Conservation (phyloP, 2,888 invertebrate species). For the Amphipoea lucens region DNA sequence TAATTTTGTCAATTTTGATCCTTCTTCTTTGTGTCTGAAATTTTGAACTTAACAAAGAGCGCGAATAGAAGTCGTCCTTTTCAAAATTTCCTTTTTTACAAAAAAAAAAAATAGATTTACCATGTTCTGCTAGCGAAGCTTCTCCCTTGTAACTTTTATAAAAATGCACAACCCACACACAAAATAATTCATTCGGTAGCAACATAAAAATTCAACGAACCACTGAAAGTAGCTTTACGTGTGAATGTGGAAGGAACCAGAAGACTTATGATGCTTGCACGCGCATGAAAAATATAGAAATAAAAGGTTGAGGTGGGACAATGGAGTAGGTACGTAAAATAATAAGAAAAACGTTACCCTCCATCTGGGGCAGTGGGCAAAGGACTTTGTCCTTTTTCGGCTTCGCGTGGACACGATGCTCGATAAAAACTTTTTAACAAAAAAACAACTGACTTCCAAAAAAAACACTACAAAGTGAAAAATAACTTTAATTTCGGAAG, state of each 20-base stretch:
- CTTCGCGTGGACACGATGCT: too few species aligned
- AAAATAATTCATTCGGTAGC: conserved; percentile 9
- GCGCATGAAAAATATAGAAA: conserved; percentile 13
- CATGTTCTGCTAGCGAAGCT: background rate
- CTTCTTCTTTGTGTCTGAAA: too few species aligned
- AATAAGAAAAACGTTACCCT: background rate
- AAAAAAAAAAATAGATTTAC: too few species aligned
- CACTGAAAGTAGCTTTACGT: conserved; percentile 15
- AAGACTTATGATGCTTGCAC: conserved; percentile 8
- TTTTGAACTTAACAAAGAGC: background rate
- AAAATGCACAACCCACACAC: background rate
- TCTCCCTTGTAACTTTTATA: background rate
- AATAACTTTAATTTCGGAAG: too few species aligned
- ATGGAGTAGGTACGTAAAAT: background rate
- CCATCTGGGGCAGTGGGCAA: background rate
- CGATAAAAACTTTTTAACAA: too few species aligned
- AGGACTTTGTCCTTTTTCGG: too few species aligned
- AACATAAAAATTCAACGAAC: conserved; percentile 8
- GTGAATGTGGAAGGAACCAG: background rate
- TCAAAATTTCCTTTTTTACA: background rate
- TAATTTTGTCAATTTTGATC: too few species aligned
- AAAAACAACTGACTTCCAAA: too few species aligned
- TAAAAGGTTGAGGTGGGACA: background rate
- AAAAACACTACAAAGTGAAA: too few species aligned
- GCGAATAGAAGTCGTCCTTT: background rate